Percentiles rank a stretch among this genome's conserved stretches.
Conservation (phyloP, 2,113 vertebrate species). For the Salvelinus sp. region DNA sequence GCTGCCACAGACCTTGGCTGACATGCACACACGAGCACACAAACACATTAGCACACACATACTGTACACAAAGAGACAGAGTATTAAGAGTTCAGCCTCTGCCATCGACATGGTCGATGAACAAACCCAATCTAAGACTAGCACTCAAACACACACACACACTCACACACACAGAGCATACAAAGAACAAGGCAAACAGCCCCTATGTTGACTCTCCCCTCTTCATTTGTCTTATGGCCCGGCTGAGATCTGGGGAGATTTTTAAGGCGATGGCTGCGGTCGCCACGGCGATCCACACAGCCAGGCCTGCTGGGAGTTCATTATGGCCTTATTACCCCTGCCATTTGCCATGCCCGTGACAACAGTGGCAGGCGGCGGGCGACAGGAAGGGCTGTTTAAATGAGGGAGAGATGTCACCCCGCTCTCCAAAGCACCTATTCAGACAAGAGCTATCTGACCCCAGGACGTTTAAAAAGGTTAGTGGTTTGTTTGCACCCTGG, state of each 20-base stretch:
- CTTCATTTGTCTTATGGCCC: constrained; percentile 14
- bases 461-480: too few species aligned
- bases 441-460: too few species aligned
- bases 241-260: constrained; percentile 1
- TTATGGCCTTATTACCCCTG: too few species aligned
- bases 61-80: background rate
- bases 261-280: too few species aligned
- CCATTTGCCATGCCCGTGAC: too few species aligned
- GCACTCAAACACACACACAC: background rate
- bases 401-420: too few species aligned
- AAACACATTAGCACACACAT: background rate
- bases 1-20: background rate
- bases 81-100: background rate
- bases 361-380: too few species aligned
- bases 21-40: background rate
- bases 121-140: too few species aligned
- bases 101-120: too few species aligned
- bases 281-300: background rate
- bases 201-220: background rate
- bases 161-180: background rate
- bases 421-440: too few species aligned
- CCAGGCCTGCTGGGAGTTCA: background rate
- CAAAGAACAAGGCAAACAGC: background rate
- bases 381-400: too few species aligned
- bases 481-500: too few species aligned